Evolutionary conservation across 2,888 invertebrate genomes (phyloP), one percentile per base, ranked within the genome.

Genomic region (Torymus texanus): DNA sequence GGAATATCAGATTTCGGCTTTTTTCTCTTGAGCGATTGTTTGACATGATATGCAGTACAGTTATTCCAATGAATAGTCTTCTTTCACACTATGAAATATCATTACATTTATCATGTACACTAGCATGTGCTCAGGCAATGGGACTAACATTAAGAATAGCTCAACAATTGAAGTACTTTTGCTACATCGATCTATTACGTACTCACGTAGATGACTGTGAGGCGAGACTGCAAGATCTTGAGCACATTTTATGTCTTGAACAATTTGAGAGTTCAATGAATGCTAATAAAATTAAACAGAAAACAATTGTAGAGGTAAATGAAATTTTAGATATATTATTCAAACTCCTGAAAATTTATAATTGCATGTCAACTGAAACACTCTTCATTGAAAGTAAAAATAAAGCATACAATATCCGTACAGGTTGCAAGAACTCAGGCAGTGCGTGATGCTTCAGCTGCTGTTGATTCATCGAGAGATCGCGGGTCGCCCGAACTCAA

Each of bases 171-270:
- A 90, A 90, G 76, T 85, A 84, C 21, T 66, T 88, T 0, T 87
- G 88, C 68, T 86, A 86, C 53, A 84, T 90, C 10, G 89, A 89
- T 75, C 74, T 90, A 0, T 84, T 87, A 0, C 86, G 88, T 5
- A 82, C 80, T 0, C 83, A 86, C 18, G 14, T 88, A 14, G 85
- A 85, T 3, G 86, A 88, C 51, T 89, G 89, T 70, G 89, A 89
- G 59, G 85, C 88, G 1, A 88, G 88, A 50, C 82, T 90, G 3
- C 87, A 87, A 63, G 87, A 88, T 2, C 82, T 90, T 3, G 90
- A 90, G 68, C 84, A 87, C 41, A 88, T 90, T 12, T 80, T 90
- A 8, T 84, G 85, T 12, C 85, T 88, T 5, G 88, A 89, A n/a
- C 83, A 81, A 0, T 83, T 87, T 74, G 83, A 85, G 29, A 24